Conservation (phyloP, 2,888 invertebrate genomes). For the Cheilosia impressa region DNA sequence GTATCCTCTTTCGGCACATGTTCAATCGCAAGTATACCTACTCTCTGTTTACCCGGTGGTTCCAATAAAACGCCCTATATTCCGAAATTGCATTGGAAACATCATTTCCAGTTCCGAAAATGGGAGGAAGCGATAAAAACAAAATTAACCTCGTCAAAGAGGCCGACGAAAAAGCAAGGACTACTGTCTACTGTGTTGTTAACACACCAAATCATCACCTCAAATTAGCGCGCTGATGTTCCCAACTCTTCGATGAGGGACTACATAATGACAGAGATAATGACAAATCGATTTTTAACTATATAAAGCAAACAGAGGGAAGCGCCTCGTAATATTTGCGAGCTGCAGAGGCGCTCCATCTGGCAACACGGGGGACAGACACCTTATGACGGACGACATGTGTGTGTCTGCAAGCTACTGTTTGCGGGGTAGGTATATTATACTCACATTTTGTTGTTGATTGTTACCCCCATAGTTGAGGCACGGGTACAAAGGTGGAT, state of each 20-base stretch:
- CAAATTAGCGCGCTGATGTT: constrained; percentile 61
- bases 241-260: constrained; percentile 32
- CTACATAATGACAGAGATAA: constrained; percentile 59
- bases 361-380: constrained; percentile 23
- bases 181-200: constrained; percentile 52
- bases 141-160: constrained; percentile 43
- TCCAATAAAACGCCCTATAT: constrained; percentile 21
- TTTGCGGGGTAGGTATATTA: constrained; percentile 11
- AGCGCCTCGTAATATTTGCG: background rate
- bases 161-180: constrained; percentile 31
- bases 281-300: constrained; percentile 75
- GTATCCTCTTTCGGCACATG: constrained; percentile 17
- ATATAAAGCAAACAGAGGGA: constrained; percentile 64
- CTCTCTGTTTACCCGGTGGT: background rate
- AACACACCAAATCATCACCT: constrained; percentile 69
- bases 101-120: constrained; percentile 53
- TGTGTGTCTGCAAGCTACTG: constrained; percentile 44
- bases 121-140: constrained; percentile 64
- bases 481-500: background rate
- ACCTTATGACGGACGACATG: constrained; percentile 54
- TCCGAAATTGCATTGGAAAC: constrained; percentile 44
- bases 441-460: background rate
- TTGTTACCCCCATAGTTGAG: background rate
- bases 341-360: constrained; percentile 35
- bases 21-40: background rate